Percentiles rank a stretch among this genome's conserved stretches.
These are phyloP conservation scores for Symphodus melops DNA, from an alignment of 2,113 vertebrate species.

Conservation along the genomic window DNA sequence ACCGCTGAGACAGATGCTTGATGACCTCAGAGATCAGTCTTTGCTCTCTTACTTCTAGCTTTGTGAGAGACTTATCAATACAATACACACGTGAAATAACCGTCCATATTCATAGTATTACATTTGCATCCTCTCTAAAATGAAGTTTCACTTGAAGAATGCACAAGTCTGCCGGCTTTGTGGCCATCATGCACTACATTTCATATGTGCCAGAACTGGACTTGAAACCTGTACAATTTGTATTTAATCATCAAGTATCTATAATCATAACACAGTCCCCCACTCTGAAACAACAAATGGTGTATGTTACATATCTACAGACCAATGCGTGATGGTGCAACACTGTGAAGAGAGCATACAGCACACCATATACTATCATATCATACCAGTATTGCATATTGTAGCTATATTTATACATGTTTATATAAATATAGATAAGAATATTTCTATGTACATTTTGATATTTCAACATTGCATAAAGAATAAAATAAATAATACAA, in stretches of 20 bases:
- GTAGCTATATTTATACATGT: slow-evolving; percentile 85
- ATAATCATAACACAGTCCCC: slow-evolving; percentile 82
- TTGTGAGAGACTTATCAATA: slow-evolving; percentile 51
- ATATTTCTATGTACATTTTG: slow-evolving; percentile 85
- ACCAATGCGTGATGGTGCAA: slow-evolving; percentile 77
- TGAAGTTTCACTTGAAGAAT: slow-evolving; percentile 63
- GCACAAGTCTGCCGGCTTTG: slow-evolving; percentile 66
- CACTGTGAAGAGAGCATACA: slow-evolving; percentile 75
- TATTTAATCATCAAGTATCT: slow-evolving; percentile 86
- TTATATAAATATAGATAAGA: slow-evolving; percentile 86
- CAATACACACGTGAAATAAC: slow-evolving; percentile 51
- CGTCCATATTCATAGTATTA: slow-evolving; percentile 61
- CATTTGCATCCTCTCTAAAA: slow-evolving; percentile 61
- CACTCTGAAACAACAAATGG: slow-evolving; percentile 75
- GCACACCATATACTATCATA: slow-evolving; percentile 78
- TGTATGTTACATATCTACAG: slow-evolving; percentile 88
- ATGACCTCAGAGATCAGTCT: slow-evolving; percentile 40
- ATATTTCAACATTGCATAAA: slow-evolving; percentile 85
- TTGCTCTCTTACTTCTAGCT: slow-evolving; percentile 48
- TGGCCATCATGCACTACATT: slow-evolving; percentile 71
- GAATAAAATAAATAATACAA: slow-evolving; percentile 88
- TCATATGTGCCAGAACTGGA: slow-evolving; percentile 85
- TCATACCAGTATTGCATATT: slow-evolving; percentile 82
- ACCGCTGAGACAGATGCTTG: slow-evolving; percentile 26
- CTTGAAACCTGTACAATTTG: slow-evolving; percentile 83